Conservation (phyloP, 2,888 invertebrate genomes). For the Troglohyphantes excavatus region DNA sequence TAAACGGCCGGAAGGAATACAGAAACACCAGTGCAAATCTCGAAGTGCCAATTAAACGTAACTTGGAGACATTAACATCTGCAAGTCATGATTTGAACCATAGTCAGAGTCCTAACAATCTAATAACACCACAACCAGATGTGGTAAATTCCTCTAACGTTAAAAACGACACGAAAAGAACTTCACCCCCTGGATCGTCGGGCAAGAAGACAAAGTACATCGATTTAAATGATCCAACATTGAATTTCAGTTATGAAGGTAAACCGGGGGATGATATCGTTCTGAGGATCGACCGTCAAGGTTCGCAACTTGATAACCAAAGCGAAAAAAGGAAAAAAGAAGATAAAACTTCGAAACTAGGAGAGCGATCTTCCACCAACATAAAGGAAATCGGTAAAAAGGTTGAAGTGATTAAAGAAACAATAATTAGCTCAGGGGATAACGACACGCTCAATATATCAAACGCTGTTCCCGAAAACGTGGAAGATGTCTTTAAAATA, state of each 20-base stretch:
- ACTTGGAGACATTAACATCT: too few relatives aligned
- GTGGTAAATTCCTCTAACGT: too few relatives aligned
- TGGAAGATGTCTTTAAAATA: neutral
- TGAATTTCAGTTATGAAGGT: neutral
- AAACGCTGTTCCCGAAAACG: neutral
- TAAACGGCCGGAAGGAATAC: too few relatives aligned
- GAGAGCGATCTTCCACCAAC: too few relatives aligned
- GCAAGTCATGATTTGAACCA: too few relatives aligned
- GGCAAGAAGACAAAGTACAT: neutral
- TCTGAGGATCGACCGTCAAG: neutral
- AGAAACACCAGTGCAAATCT: too few relatives aligned
- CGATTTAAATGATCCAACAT: constrained; percentile 1
- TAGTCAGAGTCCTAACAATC: too few relatives aligned
- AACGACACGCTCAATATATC: neutral
- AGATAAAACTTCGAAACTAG: too few relatives aligned
- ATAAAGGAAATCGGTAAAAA: neutral
- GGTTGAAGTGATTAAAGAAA: neutral
- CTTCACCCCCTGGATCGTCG: neutral
- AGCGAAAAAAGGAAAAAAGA: neutral
- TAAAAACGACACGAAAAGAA: too few relatives aligned
- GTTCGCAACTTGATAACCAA: neutral
- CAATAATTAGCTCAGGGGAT: too few relatives aligned
- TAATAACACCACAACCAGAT: too few relatives aligned
- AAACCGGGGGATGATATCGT: neutral
- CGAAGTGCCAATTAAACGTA: too few relatives aligned